Evolutionary conservation across 2,888 invertebrate genomes (phyloP).

Genomic region (Prenolepis imparis): DNA sequence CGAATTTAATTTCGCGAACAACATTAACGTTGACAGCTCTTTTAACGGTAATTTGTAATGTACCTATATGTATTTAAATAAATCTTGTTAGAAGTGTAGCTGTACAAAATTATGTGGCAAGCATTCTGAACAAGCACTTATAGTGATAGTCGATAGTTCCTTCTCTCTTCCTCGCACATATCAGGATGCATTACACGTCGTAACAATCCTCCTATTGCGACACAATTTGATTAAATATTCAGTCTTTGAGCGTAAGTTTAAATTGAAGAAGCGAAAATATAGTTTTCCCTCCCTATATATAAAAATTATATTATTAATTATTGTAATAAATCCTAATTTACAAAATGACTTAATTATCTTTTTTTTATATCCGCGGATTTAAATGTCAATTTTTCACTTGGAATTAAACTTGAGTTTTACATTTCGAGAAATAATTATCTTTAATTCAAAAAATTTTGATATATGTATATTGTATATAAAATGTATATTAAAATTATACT

Average conservation of each 20-base stretch:
- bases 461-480: too few relatives aligned
- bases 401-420: not conserved
- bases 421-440: not conserved
- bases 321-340: not conserved
- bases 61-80: not conserved
- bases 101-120: not conserved
- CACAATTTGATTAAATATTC: conserved; percentile 81
- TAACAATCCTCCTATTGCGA: conserved; percentile 80
- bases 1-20: not conserved
- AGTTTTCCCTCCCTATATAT: too few relatives aligned
- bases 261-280: not conserved
- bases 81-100: not conserved
- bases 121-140: not conserved
- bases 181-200: conserved; percentile 61
- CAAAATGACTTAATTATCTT: not conserved
- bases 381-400: not conserved
- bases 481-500: too few relatives aligned
- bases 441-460: not conserved
- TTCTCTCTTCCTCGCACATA: conserved; percentile 38
- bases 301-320: not conserved
- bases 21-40: not conserved
- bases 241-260: conserved; percentile 72
- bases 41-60: not conserved
- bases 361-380: not conserved
- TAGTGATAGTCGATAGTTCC: not conserved